phyloP scores from a whole-genome alignment of 2,888 invertebrate genomes.

The Chymomyza caudatula region DNA sequence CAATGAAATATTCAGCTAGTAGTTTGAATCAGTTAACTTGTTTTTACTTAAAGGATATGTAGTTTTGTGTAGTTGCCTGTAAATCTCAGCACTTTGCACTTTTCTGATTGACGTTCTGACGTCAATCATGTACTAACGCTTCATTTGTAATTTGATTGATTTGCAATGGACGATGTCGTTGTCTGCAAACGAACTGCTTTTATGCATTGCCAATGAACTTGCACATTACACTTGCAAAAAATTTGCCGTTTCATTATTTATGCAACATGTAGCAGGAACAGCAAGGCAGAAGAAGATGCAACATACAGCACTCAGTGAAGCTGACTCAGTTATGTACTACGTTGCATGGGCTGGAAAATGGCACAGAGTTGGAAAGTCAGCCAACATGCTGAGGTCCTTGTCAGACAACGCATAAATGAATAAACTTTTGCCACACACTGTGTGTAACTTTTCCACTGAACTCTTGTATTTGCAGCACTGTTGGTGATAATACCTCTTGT shows the following conservation, averaged over 20 bases:
- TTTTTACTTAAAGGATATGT: too few relatives aligned
- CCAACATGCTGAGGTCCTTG: conserved; percentile 25
- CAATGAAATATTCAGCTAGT: background rate
- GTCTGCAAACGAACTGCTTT: background rate
- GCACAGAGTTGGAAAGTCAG: background rate
- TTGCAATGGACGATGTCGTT: conserved; percentile 1
- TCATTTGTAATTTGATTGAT: conserved; percentile 47
- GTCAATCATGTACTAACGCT: conserved; percentile 43
- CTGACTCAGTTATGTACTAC: conserved; percentile 41
- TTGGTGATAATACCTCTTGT: background rate
- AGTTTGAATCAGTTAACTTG: background rate
- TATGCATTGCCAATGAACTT: conserved; percentile 9
- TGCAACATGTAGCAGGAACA: conserved; percentile 30
- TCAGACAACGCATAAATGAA: conserved; percentile 31
- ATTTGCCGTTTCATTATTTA: conserved; percentile 37
- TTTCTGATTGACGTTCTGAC: background rate
- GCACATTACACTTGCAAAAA: conserved; percentile 4
- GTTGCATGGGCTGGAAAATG: conserved; percentile 19
- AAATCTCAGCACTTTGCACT: background rate
- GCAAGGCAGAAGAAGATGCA: conserved; percentile 8
- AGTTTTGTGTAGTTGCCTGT: too few relatives aligned
- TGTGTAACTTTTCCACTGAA: conserved; percentile 4
- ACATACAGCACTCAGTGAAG: conserved; percentile 32
- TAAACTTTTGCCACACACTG: conserved; percentile 21
- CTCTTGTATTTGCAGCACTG: background rate